Evolutionary conservation across 2,888 invertebrate genomes (phyloP).

Genomic region (Drymonia ruficornis): DNA sequence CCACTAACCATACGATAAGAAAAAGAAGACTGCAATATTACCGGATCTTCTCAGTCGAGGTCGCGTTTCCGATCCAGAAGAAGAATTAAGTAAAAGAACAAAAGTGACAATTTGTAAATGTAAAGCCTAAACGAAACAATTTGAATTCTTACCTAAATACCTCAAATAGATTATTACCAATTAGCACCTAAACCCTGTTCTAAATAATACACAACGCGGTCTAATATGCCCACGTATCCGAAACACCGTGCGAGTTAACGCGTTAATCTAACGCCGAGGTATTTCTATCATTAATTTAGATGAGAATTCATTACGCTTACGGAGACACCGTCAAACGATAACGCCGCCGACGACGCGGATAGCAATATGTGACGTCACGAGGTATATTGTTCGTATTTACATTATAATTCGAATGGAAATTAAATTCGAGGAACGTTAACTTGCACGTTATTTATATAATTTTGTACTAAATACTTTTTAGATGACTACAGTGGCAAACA

Average conservation of each 20-base stretch:
- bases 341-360: slow-evolving; percentile 30
- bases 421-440: no score
- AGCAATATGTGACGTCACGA: slow-evolving; percentile 29
- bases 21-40: no score
- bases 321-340: slow-evolving; percentile 50
- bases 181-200: slow-evolving; percentile 11
- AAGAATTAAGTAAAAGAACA: no score
- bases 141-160: not conserved
- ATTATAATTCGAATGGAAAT: slow-evolving; percentile 9
- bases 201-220: slow-evolving; percentile 16
- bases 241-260: slow-evolving; percentile 39
- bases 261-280: slow-evolving; percentile 61
- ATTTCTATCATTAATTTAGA: slow-evolving; percentile 68
- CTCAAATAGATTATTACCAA: not conserved
- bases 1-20: no score
- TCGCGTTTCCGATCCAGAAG: no score
- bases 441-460: no score
- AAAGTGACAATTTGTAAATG: no score
- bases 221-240: slow-evolving; percentile 14
- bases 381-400: slow-evolving; percentile 5
- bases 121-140: no score
- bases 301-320: slow-evolving; percentile 61
- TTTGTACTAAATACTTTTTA: no score
- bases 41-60: no score
- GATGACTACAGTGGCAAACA: no score